These are phyloP conservation scores for Macaria liturata DNA, from an alignment of 2,888 invertebrate species.

Conservation along the genomic window DNA sequence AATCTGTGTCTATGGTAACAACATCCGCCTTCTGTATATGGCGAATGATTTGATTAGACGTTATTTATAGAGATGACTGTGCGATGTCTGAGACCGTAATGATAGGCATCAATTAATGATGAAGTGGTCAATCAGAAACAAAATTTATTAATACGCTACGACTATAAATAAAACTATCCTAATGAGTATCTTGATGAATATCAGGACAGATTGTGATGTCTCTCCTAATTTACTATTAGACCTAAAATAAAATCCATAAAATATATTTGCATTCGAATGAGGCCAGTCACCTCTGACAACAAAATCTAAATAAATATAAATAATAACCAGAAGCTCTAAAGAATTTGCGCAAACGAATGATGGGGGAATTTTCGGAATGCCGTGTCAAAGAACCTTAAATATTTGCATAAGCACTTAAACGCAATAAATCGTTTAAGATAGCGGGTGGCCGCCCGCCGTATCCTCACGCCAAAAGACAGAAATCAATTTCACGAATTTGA, in stretches of 20 bases:
- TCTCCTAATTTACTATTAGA: too few relatives aligned
- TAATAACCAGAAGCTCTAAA: slow-evolving; percentile 22
- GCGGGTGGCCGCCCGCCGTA: slow-evolving; percentile 19
- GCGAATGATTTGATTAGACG: slow-evolving; percentile 5
- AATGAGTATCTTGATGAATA: too few relatives aligned
- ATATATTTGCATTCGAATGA: slow-evolving; percentile 15
- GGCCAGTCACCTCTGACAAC: slow-evolving; percentile 9
- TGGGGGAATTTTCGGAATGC: slow-evolving; percentile 15
- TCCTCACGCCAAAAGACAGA: slow-evolving; percentile 24
- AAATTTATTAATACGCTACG: too few relatives aligned
- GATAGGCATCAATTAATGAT: too few relatives aligned
- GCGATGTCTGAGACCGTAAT: too few relatives aligned
- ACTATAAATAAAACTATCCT: too few relatives aligned
- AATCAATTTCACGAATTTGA: slow-evolving; percentile 42
- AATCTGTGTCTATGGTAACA: slow-evolving; percentile 10
- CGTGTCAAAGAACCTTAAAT: slow-evolving; percentile 17
- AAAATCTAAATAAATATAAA: slow-evolving; percentile 21
- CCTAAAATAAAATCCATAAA: not conserved
- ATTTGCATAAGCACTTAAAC: slow-evolving; percentile 26
- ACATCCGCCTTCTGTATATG: slow-evolving; percentile 10
- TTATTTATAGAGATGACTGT: too few relatives aligned
- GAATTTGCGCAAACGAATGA: slow-evolving; percentile 13
- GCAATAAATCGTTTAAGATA: slow-evolving; percentile 34
- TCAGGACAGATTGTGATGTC: too few relatives aligned
- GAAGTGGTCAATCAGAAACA: too few relatives aligned